Evolutionary conservation across 2,888 invertebrate genomes (phyloP).

Genomic region (Coecobrya sp.): DNA sequence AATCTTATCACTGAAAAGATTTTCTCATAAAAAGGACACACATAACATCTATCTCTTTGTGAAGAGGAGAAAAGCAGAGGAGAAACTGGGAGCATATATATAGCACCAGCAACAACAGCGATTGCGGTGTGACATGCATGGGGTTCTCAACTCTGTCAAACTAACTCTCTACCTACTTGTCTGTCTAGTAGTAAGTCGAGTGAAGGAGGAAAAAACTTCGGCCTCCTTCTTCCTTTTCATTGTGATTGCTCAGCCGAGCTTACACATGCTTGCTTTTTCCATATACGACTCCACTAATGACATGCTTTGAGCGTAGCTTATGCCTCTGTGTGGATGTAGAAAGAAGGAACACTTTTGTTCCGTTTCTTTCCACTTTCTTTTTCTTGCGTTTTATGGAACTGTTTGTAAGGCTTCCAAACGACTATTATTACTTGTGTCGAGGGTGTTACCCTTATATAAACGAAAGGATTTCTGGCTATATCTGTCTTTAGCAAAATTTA

Average conservation of each 20-base stretch:
- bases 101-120: neutral
- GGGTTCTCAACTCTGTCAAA: constrained; percentile 21
- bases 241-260: constrained; percentile 45
- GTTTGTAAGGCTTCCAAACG: constrained; percentile 43
- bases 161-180: neutral
- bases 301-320: constrained; percentile 9
- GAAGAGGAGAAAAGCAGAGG: neutral
- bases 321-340: neutral
- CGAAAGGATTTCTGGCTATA: neutral
- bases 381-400: constrained; percentile 8
- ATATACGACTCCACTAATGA: constrained; percentile 11
- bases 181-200: neutral
- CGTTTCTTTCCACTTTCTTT: neutral
- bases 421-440: constrained; percentile 40
- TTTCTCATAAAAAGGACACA: constrained; percentile 8
- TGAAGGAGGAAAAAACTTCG: constrained; percentile 37
- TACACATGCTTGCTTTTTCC: neutral
- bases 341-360: neutral
- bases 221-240: constrained; percentile 49
- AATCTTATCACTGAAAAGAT: constrained; percentile 11
- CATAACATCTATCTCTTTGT: neutral
- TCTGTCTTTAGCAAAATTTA: neutral
- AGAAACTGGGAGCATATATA: neutral
- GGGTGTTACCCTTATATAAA: constrained; percentile 19
- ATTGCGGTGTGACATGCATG: constrained; percentile 30